phyloP scores from a whole-genome alignment of 1,140 invertebrate genomes.

The Heterodera schachtii region DNA sequence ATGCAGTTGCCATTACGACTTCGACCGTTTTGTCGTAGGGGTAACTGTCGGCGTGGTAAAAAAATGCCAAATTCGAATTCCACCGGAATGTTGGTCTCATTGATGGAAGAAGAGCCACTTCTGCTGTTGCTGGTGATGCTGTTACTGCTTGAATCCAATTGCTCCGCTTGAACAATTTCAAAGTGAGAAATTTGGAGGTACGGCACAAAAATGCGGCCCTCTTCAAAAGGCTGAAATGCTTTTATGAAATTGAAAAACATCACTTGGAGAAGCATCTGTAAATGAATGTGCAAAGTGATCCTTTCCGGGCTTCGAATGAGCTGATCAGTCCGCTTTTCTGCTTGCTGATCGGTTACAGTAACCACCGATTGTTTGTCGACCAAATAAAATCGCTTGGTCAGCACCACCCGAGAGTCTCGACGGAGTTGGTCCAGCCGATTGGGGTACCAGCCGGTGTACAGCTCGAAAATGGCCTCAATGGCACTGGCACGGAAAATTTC shows the following conservation, averaged over 20 bases:
- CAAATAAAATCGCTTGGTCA: constrained; percentile 57
- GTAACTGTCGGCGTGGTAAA: constrained; percentile 54
- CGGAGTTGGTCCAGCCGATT: constrained; percentile 42
- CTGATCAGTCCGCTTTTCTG: constrained; percentile 24
- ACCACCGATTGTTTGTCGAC: constrained; percentile 39
- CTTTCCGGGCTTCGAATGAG: constrained; percentile 53
- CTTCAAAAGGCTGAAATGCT: constrained; percentile 45
- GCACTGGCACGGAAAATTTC: constrained; percentile 52
- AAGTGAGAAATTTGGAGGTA: constrained; percentile 66
- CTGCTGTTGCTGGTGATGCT: too few relatives aligned
- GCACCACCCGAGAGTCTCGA: constrained; percentile 46
- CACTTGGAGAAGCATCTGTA: constrained; percentile 49
- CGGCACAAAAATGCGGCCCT: constrained; percentile 68
- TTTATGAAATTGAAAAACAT: not conserved
- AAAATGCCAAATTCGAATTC: constrained; percentile 35
- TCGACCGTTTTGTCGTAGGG: constrained; percentile 61
- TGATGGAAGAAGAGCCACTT: too few relatives aligned
- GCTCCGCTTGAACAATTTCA: constrained; percentile 33
- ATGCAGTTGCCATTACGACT: constrained; percentile 64
- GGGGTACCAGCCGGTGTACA: constrained; percentile 27
- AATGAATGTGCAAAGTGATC: constrained; percentile 61
- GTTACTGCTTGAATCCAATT: constrained; percentile 7
- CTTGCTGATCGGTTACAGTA: constrained; percentile 12
- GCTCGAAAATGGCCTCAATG: constrained; percentile 50
- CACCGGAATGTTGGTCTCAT: not conserved